Evolutionary conservation across 2,888 invertebrate species (phyloP).

Genomic region (Orchesella flavescens): DNA sequence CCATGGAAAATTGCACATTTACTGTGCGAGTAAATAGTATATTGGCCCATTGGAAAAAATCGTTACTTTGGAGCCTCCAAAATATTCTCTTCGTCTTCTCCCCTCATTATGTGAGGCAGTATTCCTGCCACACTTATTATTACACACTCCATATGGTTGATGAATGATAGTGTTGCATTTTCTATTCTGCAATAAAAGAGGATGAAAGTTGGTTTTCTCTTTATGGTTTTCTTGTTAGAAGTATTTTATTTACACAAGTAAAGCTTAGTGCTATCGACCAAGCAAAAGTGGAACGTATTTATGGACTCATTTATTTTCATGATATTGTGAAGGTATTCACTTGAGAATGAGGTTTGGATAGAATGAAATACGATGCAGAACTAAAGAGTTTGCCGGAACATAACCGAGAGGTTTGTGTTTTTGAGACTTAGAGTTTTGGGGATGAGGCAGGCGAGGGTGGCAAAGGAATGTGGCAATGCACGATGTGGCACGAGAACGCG

Average conservation of each 20-base stretch:
- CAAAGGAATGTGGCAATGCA: constrained; percentile 37
- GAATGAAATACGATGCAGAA: constrained; percentile 31
- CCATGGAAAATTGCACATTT: constrained; percentile 12
- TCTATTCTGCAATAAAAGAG: too few relatives aligned
- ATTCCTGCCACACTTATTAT: neutral
- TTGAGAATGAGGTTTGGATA: constrained; percentile 4
- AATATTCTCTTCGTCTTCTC: too few relatives aligned
- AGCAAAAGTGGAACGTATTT: constrained; percentile 10
- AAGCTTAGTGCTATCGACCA: constrained; percentile 32
- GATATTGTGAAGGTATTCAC: constrained; percentile 10
- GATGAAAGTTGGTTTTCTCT: too few relatives aligned
- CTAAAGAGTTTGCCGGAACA: constrained; percentile 1
- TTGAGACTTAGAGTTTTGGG: neutral
- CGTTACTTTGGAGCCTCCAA: constrained; percentile 1
- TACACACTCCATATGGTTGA: too few relatives aligned
- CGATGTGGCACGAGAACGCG: constrained; percentile 49
- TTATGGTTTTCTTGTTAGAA: too few relatives aligned
- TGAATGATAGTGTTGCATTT: too few relatives aligned
- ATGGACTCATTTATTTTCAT: constrained; percentile 8
- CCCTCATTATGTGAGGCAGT: neutral
- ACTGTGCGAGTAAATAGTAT: neutral
- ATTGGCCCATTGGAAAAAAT: neutral
- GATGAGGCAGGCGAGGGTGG: constrained; percentile 15
- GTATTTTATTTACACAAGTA: neutral
- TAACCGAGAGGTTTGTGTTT: neutral